Conservation (phyloP, 2,888 invertebrate genomes). For the Orchesellides sinensis region DNA sequence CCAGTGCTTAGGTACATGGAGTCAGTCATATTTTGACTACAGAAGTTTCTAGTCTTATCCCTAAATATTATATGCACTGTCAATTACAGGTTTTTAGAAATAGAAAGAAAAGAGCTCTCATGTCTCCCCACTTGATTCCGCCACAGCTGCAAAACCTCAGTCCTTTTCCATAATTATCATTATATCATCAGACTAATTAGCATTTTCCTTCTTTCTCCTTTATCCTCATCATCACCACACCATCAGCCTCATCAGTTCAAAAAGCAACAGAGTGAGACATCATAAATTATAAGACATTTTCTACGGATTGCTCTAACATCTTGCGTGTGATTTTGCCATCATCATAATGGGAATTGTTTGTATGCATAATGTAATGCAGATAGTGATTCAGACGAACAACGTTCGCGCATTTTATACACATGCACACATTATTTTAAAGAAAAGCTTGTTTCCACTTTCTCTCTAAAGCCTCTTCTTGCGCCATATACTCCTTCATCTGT, state of each 20-base stretch:
- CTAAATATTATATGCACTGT: no score
- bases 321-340: slow-evolving; percentile 4
- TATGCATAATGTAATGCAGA: neutral
- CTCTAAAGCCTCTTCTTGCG: slow-evolving; percentile 1
- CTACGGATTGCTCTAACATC: neutral
- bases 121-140: no score
- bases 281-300: slow-evolving; percentile 26
- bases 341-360: neutral
- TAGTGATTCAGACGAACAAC: neutral
- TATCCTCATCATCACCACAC: neutral
- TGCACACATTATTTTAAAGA: slow-evolving; percentile 22
- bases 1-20: no score
- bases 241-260: neutral
- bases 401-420: neutral
- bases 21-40: no score
- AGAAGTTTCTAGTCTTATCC: no score
- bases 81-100: no score
- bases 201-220: slow-evolving; percentile 32
- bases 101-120: no score
- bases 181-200: slow-evolving; percentile 54
- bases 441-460: slow-evolving; percentile 7
- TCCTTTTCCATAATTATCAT: slow-evolving; percentile 55
- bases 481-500: slow-evolving; percentile 6
- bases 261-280: neutral
- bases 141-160: slow-evolving; percentile 27